Evolutionary conservation across 2,888 invertebrate species (phyloP).

Genomic region (Tillus elongatus): DNA sequence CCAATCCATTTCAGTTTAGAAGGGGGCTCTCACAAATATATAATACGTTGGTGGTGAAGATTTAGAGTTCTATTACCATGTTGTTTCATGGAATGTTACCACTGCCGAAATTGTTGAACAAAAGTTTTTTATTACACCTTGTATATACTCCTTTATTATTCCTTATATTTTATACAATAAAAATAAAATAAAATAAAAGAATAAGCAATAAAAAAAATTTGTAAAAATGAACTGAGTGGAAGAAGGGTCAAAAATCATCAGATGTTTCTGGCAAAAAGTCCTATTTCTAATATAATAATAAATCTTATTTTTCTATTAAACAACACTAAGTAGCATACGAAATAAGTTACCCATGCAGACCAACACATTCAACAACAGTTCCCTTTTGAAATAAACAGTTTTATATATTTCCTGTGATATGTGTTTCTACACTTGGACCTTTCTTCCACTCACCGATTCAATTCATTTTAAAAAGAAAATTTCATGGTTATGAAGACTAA

Average conservation of each 20-base stretch:
- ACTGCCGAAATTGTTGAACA: slow-evolving; percentile 7
- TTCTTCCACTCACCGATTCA: slow-evolving; percentile 3
- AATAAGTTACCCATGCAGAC: slow-evolving; percentile 2
- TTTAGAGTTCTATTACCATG: slow-evolving; percentile 7
- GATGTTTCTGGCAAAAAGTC: not conserved
- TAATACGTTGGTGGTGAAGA: slow-evolving; percentile 4
- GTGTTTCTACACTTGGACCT: slow-evolving; percentile 2
- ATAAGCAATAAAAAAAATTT: slow-evolving; percentile 1
- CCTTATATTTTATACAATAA: slow-evolving; percentile 7
- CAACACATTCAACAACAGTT: not conserved
- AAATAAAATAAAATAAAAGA: slow-evolving; percentile 3
- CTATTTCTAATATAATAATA: not conserved
- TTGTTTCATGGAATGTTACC: slow-evolving; percentile 6
- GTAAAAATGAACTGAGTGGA: slow-evolving; percentile 1
- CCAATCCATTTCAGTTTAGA: too few relatives aligned
- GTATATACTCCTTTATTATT: slow-evolving; percentile 7
- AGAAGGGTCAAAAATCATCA: slow-evolving; percentile 2
- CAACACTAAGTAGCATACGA: not conserved
- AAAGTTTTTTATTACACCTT: slow-evolving; percentile 1
- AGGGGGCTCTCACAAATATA: too few relatives aligned
- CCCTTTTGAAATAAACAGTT: slow-evolving; percentile 1
- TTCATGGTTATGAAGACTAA: too few relatives aligned
- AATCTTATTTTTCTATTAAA: slow-evolving; percentile 1
- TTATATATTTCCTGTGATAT: not conserved
- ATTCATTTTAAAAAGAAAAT: too few relatives aligned